phyloP scores from a whole-genome alignment of 2,797 vertebrate genomes.

The Peromyscus nudipes region DNA sequence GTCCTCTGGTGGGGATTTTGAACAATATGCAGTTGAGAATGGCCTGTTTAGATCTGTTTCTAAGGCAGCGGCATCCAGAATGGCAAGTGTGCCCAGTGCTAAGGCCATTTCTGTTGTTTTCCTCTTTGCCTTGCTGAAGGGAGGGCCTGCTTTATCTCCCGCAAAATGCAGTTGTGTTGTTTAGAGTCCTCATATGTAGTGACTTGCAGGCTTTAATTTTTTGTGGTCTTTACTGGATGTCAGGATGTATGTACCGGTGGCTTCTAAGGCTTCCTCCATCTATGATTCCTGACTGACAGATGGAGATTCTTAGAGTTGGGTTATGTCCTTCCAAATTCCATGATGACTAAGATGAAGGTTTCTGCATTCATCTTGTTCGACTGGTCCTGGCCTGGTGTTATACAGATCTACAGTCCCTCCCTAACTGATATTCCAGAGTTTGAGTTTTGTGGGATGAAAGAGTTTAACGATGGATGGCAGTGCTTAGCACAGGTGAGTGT shows the following conservation, averaged over 20 bases:
- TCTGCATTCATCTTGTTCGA: not conserved
- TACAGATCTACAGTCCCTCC: not conserved
- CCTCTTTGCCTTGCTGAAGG: conserved; percentile 14
- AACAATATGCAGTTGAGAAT: not conserved
- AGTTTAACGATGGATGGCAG: not conserved
- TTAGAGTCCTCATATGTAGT: not conserved
- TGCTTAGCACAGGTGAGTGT: not conserved
- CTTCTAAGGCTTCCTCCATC: not conserved
- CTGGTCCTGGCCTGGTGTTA: not conserved
- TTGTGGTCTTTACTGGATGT: not conserved
- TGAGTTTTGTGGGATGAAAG: not conserved
- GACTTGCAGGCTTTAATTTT: not conserved
- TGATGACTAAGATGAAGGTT: not conserved
- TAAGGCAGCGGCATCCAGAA: conserved; percentile 7
- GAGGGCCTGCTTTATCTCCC: conserved; percentile 16
- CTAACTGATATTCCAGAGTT: not conserved
- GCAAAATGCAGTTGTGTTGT: not conserved
- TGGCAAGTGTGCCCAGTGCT: not conserved
- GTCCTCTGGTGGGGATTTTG: conserved; percentile 19
- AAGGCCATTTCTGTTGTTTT: not conserved
- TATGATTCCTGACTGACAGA: not conserved
- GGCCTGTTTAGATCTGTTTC: conserved; percentile 17
- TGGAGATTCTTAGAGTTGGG: not conserved
- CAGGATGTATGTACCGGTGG: not conserved
- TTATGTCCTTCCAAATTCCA: not conserved